A percentile compares a stretch with the other conserved stretches of the same genome.
phyloP scores from a whole-genome alignment of 2,113 vertebrate species.

The Callipepla californica region DNA sequence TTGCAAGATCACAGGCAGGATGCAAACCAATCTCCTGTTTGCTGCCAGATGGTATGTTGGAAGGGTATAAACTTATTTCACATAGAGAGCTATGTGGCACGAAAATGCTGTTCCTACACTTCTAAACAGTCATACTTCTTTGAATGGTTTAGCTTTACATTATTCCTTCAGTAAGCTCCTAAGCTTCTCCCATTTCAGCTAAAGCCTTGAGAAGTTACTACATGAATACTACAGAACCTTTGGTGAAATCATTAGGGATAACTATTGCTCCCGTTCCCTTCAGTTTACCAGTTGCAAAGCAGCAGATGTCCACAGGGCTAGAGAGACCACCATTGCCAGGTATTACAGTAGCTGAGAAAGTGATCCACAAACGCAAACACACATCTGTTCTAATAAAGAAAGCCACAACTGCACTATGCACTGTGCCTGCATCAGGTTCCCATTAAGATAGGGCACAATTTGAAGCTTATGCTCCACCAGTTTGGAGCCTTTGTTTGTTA shows the following conservation, averaged over 20 bases:
- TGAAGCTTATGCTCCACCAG: not conserved
- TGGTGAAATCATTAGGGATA: not conserved
- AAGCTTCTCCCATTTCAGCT: slow-evolving; percentile 28
- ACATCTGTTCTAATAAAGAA: not conserved
- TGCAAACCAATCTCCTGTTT: slow-evolving; percentile 42
- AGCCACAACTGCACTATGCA: not conserved
- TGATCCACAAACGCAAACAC: not conserved
- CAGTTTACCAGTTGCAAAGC: not conserved
- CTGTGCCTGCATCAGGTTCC: not conserved
- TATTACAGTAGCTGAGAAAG: not conserved
- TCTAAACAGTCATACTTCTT: slow-evolving; percentile 40
- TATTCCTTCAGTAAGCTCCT: slow-evolving; percentile 18
- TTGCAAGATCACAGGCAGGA: slow-evolving; percentile 48
- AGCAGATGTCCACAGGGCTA: not conserved
- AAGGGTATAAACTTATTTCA: slow-evolving; percentile 66
- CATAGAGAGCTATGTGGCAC: slow-evolving; percentile 48
- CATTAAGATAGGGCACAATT: not conserved
- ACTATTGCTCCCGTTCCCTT: not conserved
- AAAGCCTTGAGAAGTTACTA: not conserved
- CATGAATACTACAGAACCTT: not conserved
- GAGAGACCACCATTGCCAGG: not conserved
- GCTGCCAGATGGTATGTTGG: slow-evolving; percentile 63
- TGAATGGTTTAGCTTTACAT: slow-evolving; percentile 44
- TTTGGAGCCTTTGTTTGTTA: not conserved
- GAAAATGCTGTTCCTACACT: slow-evolving; percentile 55